A percentile compares a stretch with the other conserved stretches of the same genome.
Conservation (phyloP, 2,113 vertebrate species). For the Mus pahari region DNA sequence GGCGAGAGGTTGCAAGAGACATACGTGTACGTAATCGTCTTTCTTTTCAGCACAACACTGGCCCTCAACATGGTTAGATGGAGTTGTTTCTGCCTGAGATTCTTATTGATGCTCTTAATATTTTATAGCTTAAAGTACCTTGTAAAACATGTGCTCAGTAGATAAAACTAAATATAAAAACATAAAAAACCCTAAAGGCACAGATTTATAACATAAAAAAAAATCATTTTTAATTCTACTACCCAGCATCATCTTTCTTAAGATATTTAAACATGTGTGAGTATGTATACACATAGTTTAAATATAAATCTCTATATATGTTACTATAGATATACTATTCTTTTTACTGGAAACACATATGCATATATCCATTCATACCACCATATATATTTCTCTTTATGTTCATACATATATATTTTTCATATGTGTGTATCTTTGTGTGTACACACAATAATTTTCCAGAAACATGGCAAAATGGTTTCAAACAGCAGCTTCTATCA, state of each 20-base stretch:
- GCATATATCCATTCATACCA: background rate
- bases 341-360: background rate
- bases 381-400: background rate
- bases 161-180: conserved; percentile 35
- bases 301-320: background rate
- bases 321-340: background rate
- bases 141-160: conserved; percentile 30
- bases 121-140: conserved; percentile 56
- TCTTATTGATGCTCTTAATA: background rate
- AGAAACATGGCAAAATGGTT: conserved; percentile 16
- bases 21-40: background rate
- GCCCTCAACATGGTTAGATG: background rate
- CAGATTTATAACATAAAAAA: conserved; percentile 32
- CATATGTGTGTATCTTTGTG: background rate
- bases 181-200: background rate
- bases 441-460: background rate
- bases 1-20: background rate
- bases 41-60: background rate
- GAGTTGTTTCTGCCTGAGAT: conserved; percentile 36
- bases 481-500: background rate
- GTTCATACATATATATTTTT: background rate
- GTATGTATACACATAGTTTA: background rate
- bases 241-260: background rate
- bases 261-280: background rate
- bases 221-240: background rate